Conservation (phyloP, 2,113 vertebrate species). For the Glaucomys volans region DNA sequence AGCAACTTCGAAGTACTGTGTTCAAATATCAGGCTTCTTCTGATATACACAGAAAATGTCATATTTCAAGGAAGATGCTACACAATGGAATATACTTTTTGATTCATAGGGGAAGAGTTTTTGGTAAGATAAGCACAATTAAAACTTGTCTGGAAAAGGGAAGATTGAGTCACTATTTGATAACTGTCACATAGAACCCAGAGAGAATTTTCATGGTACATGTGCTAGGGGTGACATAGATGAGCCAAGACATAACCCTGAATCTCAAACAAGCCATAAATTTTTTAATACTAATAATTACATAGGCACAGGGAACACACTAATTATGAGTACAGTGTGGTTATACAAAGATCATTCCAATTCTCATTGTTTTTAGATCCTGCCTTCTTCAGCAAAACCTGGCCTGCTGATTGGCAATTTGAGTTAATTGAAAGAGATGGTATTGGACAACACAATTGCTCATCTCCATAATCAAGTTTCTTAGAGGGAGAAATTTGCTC, state of each 20-base stretch:
- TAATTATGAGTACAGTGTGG: not conserved
- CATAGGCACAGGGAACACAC: not conserved
- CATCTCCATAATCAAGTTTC: constrained; percentile 27
- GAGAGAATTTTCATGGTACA: not conserved
- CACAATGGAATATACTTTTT: not conserved
- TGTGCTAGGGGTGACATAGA: not conserved
- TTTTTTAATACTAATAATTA: not conserved
- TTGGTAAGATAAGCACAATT: not conserved
- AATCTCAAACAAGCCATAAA: not conserved
- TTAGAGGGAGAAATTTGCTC: not conserved
- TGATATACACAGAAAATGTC: not conserved
- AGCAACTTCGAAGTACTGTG: not conserved
- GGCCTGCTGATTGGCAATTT: not conserved
- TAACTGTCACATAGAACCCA: not conserved
- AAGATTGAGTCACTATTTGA: not conserved
- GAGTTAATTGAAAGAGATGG: not conserved
- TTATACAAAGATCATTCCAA: not conserved
- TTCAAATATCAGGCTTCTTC: constrained; percentile 8
- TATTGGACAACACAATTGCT: not conserved
- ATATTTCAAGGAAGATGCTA: not conserved
- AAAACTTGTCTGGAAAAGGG: not conserved
- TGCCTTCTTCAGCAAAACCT: not conserved
- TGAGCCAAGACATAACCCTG: not conserved
- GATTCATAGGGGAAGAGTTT: not conserved
- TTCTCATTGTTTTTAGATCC: not conserved